Evolutionary conservation across 1,140 invertebrate genomes (phyloP), one percentile per base, ranked within the genome.

Genomic region (Sycobia sp.): DNA sequence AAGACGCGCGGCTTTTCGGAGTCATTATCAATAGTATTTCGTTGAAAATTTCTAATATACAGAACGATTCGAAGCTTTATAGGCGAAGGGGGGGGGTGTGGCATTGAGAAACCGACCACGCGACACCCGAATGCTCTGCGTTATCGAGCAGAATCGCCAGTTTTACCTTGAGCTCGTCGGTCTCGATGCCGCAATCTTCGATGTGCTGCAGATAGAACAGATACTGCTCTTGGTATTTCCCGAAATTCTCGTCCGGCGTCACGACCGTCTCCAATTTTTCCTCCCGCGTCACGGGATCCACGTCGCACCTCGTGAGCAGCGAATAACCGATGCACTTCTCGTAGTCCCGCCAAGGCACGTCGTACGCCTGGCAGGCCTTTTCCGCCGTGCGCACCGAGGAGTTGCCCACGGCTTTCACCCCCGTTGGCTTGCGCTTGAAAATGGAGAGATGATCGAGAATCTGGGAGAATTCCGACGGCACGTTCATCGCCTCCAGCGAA

Each of bases 221-320:
- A 65, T 67, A 82, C 22, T 81, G 69, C 34, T 80, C 76, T 20
- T 79, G 68, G 16, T 78, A 82, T 41, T 75, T 76, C 3, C 66
- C 70, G n/a, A 67, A 67, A 53, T 73, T 36, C 9, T 76, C 57
- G 20, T 73, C 61, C 1, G 67, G 60, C 11, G 62, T 20, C 0
- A 11, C 27, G 1, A 61, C 60, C 1, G 68, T 58, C 14, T 66
- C 47, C 1, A 60, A 50, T 16, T 58, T 32, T 46, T 65, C 62
- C 4, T 65, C 14, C 2, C 69, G 25, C 0, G 32, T 46, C 22
- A 69, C 39, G 0, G 53, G 9, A 56, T 73, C 63, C 9, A 66
- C 59, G 20, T 73, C 62, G 1, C 67, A 49, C 49, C 69, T 77
- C 8, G 47, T 69, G 0, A 78, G 5, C 0, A 75, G 3, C 4